Conservation (phyloP, 1,140 invertebrate species). For the Plutomurus gul region DNA sequence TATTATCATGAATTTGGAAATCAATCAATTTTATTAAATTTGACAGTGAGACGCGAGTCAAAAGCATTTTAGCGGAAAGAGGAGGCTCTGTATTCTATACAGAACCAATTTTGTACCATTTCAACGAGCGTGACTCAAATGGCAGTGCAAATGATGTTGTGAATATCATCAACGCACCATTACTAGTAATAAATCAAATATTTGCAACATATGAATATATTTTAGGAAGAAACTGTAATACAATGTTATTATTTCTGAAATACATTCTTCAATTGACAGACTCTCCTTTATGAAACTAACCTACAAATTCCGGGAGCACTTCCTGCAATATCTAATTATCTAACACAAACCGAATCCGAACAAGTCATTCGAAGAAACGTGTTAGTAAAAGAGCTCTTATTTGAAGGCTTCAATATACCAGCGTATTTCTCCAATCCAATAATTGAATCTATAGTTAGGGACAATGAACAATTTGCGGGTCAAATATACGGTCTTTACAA, state of each 20-base stretch:
- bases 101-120: background rate
- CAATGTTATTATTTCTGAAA: background rate
- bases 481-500: constrained; percentile 25
- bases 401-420: background rate
- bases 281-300: background rate
- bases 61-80: background rate
- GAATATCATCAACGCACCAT: background rate
- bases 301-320: background rate
- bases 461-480: background rate
- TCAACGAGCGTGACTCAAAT: background rate
- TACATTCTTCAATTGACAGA: too few relatives aligned
- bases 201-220: background rate
- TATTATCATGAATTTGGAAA: background rate
- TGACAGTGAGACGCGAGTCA: background rate
- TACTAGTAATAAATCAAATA: background rate
- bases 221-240: background rate
- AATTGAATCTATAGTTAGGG: background rate
- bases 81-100: background rate
- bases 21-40: background rate
- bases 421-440: background rate
- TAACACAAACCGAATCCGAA: background rate
- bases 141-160: background rate
- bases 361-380: background rate
- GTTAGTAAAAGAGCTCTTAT: background rate
- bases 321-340: background rate